These are phyloP conservation scores for Belgica antarctica DNA, from an alignment of 2,888 invertebrate species.

Conservation along the genomic window DNA sequence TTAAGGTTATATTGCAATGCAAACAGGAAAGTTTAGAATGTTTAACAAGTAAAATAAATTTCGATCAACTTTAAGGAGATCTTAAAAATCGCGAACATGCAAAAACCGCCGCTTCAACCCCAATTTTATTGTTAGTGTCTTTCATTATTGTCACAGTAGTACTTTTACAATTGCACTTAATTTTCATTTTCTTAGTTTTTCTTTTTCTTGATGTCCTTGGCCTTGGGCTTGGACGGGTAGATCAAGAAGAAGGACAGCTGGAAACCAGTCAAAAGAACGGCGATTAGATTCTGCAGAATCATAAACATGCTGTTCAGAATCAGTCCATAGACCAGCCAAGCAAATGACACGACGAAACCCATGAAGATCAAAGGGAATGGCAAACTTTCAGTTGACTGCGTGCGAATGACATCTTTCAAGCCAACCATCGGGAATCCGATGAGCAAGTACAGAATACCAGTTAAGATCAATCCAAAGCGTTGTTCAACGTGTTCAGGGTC, in stretches of 20 bases:
- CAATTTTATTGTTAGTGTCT: no score
- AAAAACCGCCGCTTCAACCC: no score
- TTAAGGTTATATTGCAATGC: no score
- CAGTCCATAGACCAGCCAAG: conserved; percentile 50
- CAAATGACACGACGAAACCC: conserved; percentile 53
- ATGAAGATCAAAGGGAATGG: conserved; percentile 85
- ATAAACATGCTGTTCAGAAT: conserved; percentile 51
- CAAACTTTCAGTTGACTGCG: conserved; percentile 79
- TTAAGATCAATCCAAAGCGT: conserved; percentile 69
- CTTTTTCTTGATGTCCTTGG: conserved; percentile 3
- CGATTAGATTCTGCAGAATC: conserved; percentile 67
- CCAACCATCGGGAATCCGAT: conserved; percentile 63
- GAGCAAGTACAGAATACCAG: conserved; percentile 64
- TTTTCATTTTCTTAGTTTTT: conserved; percentile 27
- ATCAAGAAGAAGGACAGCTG: conserved; percentile 69
- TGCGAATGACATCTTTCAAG: conserved; percentile 64
- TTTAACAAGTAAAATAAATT: no score
- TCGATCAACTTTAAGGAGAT: no score
- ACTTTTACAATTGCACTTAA: conserved; percentile 10
- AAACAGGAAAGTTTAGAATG: no score
- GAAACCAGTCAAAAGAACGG: conserved; percentile 59
- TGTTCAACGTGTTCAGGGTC: conserved; percentile 64
- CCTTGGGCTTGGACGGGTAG: conserved; percentile 59
- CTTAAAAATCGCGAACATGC: no score
- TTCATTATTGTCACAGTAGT: background rate